These are phyloP conservation scores for Orestias chungarensis DNA, from an alignment of 2,797 vertebrate species.

Conservation along the genomic window DNA sequence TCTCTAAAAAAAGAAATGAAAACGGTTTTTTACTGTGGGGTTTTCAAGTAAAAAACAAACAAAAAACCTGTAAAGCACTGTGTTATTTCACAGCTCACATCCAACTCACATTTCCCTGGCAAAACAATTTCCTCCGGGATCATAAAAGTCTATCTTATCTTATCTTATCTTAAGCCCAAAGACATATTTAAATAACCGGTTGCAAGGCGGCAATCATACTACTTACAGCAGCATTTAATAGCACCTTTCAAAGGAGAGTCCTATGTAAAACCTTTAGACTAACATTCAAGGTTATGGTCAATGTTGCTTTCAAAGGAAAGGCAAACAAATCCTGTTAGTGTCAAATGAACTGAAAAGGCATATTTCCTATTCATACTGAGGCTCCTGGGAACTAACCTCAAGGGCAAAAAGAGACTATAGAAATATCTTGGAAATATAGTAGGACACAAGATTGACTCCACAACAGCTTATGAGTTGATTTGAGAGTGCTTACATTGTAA, in stretches of 20 bases:
- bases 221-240: slow-evolving; percentile 32
- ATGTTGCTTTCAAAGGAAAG: slow-evolving; percentile 35
- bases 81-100: slow-evolving; percentile 42
- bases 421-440: not conserved
- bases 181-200: slow-evolving; percentile 23
- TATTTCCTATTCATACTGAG: slow-evolving; percentile 12
- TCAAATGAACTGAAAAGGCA: slow-evolving; percentile 37
- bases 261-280: slow-evolving; percentile 20
- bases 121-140: too few species aligned
- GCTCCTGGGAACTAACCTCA: slow-evolving; percentile 14
- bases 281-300: slow-evolving; percentile 39
- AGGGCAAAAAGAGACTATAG: slow-evolving; percentile 6
- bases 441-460: not conserved
- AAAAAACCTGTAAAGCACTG: slow-evolving; percentile 22
- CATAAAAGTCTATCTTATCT: too few species aligned
- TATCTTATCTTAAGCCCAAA: slow-evolving; percentile 18
- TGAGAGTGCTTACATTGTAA: not conserved
- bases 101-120: slow-evolving; percentile 25
- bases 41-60: slow-evolving; percentile 26
- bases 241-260: slow-evolving; percentile 18
- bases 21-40: slow-evolving; percentile 14
- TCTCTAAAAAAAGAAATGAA: slow-evolving; percentile 25
- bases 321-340: slow-evolving; percentile 56
- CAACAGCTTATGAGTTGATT: not conserved
- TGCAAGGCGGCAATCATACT: slow-evolving; percentile 27